Conservation (phyloP, 2,888 invertebrate species). For the Pandemis corylana region DNA sequence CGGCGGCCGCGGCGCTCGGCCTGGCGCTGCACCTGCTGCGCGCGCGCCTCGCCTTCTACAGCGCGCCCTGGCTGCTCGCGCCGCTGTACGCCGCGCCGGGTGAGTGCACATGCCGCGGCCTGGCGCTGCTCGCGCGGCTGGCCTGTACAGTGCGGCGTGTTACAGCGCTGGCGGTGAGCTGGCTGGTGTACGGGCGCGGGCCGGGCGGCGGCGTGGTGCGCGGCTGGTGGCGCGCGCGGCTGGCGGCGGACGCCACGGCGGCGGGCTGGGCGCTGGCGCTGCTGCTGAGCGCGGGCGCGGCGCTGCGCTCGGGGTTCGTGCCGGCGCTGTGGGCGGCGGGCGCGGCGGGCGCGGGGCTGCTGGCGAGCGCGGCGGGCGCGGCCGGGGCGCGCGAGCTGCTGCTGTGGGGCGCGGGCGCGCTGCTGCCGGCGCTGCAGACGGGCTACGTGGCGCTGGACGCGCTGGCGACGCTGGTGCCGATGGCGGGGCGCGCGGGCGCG, state of each 20-base stretch:
- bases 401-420: slow-evolving; percentile 50
- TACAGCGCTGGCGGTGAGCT: slow-evolving; percentile 57
- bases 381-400: slow-evolving; percentile 73
- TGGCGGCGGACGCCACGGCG: slow-evolving; percentile 36
- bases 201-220: slow-evolving; percentile 64
- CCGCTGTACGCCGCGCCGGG: slow-evolving; percentile 88
- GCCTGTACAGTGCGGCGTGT: too few relatives aligned
- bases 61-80: slow-evolving; percentile 87
- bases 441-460: slow-evolving; percentile 89
- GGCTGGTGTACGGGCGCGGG: not conserved
- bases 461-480: slow-evolving; percentile 90
- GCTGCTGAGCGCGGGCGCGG: slow-evolving; percentile 60
- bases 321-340: slow-evolving; percentile 79
- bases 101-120: slow-evolving; percentile 42
- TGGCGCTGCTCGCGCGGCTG: too few relatives aligned
- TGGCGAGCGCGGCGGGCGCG: slow-evolving; percentile 72
- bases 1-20: slow-evolving; percentile 49
- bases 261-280: slow-evolving; percentile 25
- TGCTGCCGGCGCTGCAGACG: slow-evolving; percentile 87
- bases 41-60: slow-evolving; percentile 86
- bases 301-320: slow-evolving; percentile 80
- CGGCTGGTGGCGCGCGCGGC: slow-evolving; percentile 36
- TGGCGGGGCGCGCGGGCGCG: slow-evolving; percentile 91
- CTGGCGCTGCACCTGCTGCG: slow-evolving; percentile 56
- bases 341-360: slow-evolving; percentile 79